Evolutionary conservation across 1,140 invertebrate genomes (phyloP), one percentile per base, ranked within the genome.

Genomic region (Sminthurides bifidus): DNA sequence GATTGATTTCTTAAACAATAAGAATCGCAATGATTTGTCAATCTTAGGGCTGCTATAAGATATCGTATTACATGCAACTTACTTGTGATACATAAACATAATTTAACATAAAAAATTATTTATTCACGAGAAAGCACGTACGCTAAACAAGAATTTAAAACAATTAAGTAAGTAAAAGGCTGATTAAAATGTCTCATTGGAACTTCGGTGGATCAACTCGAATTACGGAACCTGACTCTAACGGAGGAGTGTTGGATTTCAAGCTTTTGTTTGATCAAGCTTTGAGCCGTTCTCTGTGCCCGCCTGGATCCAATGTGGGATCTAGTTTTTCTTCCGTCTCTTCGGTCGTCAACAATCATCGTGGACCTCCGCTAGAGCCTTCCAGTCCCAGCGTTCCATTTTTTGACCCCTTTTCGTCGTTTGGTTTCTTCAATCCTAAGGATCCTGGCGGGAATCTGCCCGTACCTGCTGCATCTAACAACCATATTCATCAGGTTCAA

Each of bases 391-490:
- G 24, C 26, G 50, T 30, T 31, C 41, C 52, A 15, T 60, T 52
- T 45, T 60, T 64, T 51, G 62, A 64, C 50, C 58, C 62, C 15
- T 64, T 64, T 45, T 51, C 62, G 17, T 30, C 43, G 24, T 64
- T 64, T 44, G 62, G 62, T 19, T 60, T 64, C 44, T 64, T 64
- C 37, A 64, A 64, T 54, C 53, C 62, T 40, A 64, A 60, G 33
- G 62, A 64, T 31, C 62, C 62, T 5, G 50, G 53, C 2, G 38
- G 54, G 10, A 54, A 40, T 24, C 3, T 54, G 27, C 55, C 52
- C 14, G 12, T 23, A 29, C 24, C 52, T 15, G 31, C 37, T 14
- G 23, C 54, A 40, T 57, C 21, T 35, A 61, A 54, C 51, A 57
- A 40, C 49, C 59, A 50, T 52, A 21, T 45, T 21, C 48, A 49